Base-by-base conservation (phyloP, 1,140 invertebrate genomes). In the Phocides pigmalion region DNA sequence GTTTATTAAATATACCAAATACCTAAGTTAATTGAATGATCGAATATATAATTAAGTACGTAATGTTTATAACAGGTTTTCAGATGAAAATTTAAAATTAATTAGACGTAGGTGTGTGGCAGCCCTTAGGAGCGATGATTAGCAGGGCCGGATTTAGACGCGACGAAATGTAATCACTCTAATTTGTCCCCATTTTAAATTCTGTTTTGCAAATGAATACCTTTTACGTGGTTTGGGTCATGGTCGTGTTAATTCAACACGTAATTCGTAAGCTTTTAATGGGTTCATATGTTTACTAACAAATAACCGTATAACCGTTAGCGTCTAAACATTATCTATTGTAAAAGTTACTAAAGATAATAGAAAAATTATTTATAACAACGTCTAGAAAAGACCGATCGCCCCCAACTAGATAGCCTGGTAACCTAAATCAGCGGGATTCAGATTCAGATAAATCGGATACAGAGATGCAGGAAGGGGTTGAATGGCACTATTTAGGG, bases 121-220 rank as follows among this genome's bases (percentile, higher is more conserved):
- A 59, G 51, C 64, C 64, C 64, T 66, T 46, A 51, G 50, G 35
- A 51, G 51, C 46, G 28, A 61, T 61, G 35, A 65, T 53, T 53
- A 53, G 51, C 64, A 61, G 64, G 37, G 49, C 12, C 39, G 56
- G 25, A 66, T n/a, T 61, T 2, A 22, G 17, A 20, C 42, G 14
- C 35, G 35, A 14, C n/a, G 32, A 8, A 39, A 39, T 3, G 4
- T 14, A 35, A 35, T 22, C 22, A 39, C n/a, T 2, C 5, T 14
- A 14, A 39, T 12, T 14, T 39, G 12, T 0, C 11, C n/a, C n/a
- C 1, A 39, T 39, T 39, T 39, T 39, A 39, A 39, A 39, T 39
- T 39, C 35, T 39, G 1, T 39, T 39, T 39, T 4, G 3, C 1
- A 32, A 32, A 32, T 32, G 9, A 32, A 8, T 32, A 32, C 28